These are phyloP conservation scores for Artibeus jamaicensis DNA, from an alignment of 2,797 vertebrate species.

Conservation along the genomic window DNA sequence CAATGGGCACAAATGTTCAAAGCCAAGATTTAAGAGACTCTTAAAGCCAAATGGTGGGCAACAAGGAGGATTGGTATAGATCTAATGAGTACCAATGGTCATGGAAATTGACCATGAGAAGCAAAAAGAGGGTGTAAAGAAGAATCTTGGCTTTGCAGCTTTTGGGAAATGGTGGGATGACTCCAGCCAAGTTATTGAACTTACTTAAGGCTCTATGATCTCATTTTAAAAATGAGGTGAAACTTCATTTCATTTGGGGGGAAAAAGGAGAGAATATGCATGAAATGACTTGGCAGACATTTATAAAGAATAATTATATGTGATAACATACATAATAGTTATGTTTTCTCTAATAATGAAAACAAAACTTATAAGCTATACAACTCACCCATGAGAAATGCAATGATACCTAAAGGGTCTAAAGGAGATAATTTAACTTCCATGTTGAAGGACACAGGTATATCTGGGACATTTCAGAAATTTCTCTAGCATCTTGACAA, in stretches of 20 bases:
- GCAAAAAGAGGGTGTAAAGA: background rate
- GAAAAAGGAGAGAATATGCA: background rate
- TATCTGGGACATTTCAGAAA: background rate
- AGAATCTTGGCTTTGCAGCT: background rate
- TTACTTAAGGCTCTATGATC: background rate
- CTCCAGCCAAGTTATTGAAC: background rate
- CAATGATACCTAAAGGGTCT: background rate
- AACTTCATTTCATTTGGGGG: background rate
- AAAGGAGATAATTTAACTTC: background rate
- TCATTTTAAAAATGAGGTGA: background rate
- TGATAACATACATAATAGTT: background rate
- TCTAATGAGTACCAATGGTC: background rate
- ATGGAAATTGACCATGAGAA: background rate
- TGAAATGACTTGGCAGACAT: background rate
- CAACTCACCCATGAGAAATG: background rate
- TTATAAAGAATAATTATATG: background rate
- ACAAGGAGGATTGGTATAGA: too few relatives aligned
- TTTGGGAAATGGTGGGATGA: background rate
- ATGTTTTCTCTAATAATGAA: slow-evolving; percentile 7
- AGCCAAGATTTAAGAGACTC: background rate
- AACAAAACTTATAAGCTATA: background rate
- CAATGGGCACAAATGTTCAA: background rate
- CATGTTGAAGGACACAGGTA: background rate
- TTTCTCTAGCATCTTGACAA: background rate
- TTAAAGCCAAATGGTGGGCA: background rate